These are phyloP conservation scores for Molorchus minor DNA, from an alignment of 2,888 invertebrate genomes.

Conservation along the genomic window DNA sequence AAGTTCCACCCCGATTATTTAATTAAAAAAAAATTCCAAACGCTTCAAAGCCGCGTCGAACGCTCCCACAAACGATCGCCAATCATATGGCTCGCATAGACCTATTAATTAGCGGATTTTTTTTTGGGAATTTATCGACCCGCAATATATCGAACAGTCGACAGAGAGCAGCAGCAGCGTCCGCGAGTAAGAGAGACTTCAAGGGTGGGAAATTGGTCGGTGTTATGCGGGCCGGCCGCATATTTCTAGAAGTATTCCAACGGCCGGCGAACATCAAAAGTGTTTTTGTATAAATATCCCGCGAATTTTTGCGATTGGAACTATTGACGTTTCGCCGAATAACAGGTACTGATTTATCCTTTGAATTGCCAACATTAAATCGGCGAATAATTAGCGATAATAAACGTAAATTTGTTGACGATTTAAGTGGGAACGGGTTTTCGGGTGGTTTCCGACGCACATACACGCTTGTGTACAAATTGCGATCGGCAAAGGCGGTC, in stretches of 20 bases:
- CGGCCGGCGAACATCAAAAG: constrained; percentile 46
- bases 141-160: constrained; percentile 33
- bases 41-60: constrained; percentile 2
- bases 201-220: constrained; percentile 47
- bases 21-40: constrained; percentile 9
- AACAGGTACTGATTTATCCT: constrained; percentile 50
- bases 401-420: constrained; percentile 44
- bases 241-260: constrained; percentile 39
- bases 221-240: constrained; percentile 40
- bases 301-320: constrained; percentile 49
- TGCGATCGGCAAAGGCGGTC: too few relatives aligned
- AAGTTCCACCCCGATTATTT: too few relatives aligned
- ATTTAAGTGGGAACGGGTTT: constrained; percentile 38
- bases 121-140: constrained; percentile 20
- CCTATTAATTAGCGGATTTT: constrained; percentile 40
- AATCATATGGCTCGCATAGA: constrained; percentile 20
- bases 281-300: constrained; percentile 48
- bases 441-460: neutral
- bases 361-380: constrained; percentile 38
- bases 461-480: constrained; percentile 6
- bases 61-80: neutral
- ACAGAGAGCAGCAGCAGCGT: too few relatives aligned
- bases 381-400: constrained; percentile 44
- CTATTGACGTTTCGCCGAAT: constrained; percentile 51
- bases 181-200: constrained; percentile 29